Conservation (phyloP, 2,888 invertebrate species). For the Eupithecia subfuscata region DNA sequence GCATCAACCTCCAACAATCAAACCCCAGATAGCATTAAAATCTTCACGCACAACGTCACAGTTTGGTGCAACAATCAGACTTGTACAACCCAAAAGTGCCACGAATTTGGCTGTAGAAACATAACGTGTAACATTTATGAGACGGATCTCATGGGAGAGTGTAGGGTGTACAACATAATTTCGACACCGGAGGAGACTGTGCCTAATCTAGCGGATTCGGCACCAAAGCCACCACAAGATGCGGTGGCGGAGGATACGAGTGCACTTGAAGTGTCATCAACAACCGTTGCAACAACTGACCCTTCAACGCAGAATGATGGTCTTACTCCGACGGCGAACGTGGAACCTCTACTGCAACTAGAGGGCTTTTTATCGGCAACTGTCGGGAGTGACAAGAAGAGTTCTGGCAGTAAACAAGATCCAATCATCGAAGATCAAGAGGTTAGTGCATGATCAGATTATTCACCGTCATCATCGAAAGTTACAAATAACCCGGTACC, state of each 20-base stretch:
- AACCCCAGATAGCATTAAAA: conserved; percentile 59
- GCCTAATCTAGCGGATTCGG: conserved; percentile 45
- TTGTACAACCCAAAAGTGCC: conserved; percentile 76
- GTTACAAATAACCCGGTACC: neutral
- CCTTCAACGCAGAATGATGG: neutral
- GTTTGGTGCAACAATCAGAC: conserved; percentile 80
- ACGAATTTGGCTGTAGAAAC: conserved; percentile 67
- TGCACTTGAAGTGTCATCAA: neutral
- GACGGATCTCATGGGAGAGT: conserved; percentile 75
- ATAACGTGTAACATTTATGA: conserved; percentile 78
- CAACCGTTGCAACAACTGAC: neutral
- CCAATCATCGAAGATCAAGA: conserved; percentile 44
- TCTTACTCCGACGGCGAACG: conserved; percentile 33
- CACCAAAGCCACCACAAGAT: conserved; percentile 29
- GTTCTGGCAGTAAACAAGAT: conserved; percentile 32
- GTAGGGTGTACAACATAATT: conserved; percentile 67
- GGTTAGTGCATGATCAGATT: conserved; percentile 45
- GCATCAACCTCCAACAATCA: conserved; percentile 51
- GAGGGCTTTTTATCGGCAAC: conserved; percentile 71
- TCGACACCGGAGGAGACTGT: conserved; percentile 53
- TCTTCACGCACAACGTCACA: conserved; percentile 68
- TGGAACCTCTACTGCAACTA: conserved; percentile 65
- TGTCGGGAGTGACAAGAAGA: conserved; percentile 48
- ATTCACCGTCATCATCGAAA: neutral
- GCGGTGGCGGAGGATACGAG: neutral